A percentile compares a stretch with the other conserved stretches of the same genome.
phyloP scores from a whole-genome alignment of 2,797 vertebrate genomes.

The Leptatherina wallacei region DNA sequence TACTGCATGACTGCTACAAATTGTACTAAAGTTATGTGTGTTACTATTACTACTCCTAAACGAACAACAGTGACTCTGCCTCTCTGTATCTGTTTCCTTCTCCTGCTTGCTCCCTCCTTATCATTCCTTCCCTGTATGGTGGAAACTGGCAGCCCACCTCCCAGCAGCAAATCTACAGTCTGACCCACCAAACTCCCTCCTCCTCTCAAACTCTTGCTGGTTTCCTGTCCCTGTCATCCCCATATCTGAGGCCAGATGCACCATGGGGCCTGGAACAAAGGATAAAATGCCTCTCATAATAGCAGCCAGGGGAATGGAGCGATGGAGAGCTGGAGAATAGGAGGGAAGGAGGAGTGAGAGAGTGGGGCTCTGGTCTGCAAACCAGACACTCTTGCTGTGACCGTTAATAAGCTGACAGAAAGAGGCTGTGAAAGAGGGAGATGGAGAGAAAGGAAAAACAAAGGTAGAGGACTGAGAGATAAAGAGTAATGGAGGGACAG shows the following conservation, averaged over 20 bases:
- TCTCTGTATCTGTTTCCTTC: constrained; percentile 67
- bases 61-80: constrained; percentile 34
- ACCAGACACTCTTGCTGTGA: constrained; percentile 78
- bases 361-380: constrained; percentile 75
- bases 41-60: constrained; percentile 4
- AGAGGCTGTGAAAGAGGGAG: constrained; percentile 52
- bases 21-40: constrained; percentile 5
- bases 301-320: constrained; percentile 76
- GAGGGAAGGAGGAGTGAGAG: constrained; percentile 50
- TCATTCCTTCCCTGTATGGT: constrained; percentile 69
- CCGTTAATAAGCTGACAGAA: constrained; percentile 78
- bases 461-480: constrained; percentile 18
- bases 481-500: constrained; percentile 52
- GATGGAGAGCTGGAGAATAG: constrained; percentile 68
- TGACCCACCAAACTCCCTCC: constrained; percentile 40
- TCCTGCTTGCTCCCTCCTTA: constrained; percentile 65
- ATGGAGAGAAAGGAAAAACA: constrained; percentile 37
- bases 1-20: constrained; percentile 7
- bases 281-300: constrained; percentile 85
- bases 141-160: constrained; percentile 76
- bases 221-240: constrained; percentile 77
- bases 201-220: constrained; percentile 66
- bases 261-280: constrained; percentile 86
- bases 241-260: constrained; percentile 85
- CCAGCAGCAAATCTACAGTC: constrained; percentile 57